These are phyloP conservation scores for Bungarus multicinctus DNA, from an alignment of 2,113 vertebrate genomes.

Conservation along the genomic window DNA sequence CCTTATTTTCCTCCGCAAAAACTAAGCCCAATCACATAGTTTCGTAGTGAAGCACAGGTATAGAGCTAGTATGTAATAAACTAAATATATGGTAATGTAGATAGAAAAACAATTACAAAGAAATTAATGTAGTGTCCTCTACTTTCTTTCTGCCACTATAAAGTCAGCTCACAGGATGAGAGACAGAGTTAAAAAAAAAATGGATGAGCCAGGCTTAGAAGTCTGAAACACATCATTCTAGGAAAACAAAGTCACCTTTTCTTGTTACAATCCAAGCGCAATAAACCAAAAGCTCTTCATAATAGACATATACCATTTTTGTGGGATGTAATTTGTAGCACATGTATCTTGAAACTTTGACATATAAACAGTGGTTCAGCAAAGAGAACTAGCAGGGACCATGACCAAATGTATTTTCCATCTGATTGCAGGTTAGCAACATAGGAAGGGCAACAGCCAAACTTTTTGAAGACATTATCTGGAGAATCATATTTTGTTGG, in stretches of 20 bases:
- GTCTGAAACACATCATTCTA: not conserved
- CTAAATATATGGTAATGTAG: not conserved
- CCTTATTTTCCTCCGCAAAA: too few relatives aligned
- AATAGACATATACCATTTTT: not conserved
- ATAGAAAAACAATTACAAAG: not conserved
- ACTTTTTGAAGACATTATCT: not conserved
- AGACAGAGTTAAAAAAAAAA: not conserved
- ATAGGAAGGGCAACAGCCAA: not conserved
- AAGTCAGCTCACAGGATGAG: not conserved
- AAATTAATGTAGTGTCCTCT: not conserved
- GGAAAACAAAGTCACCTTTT: not conserved
- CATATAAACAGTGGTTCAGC: not conserved
- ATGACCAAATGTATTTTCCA: not conserved
- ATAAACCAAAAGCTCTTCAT: not conserved
- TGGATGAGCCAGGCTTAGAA: not conserved
- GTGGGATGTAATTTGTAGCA: not conserved
- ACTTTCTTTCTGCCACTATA: not conserved
- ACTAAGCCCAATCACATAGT: too few relatives aligned
- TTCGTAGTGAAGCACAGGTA: too few relatives aligned
- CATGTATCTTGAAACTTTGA: not conserved
- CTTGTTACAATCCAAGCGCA: not conserved
- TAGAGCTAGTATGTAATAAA: not conserved
- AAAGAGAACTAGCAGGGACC: not conserved
- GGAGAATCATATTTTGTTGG: not conserved
- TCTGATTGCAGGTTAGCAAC: not conserved